phyloP scores from a whole-genome alignment of 2,888 invertebrate genomes.

The Melinaea menophilus region DNA sequence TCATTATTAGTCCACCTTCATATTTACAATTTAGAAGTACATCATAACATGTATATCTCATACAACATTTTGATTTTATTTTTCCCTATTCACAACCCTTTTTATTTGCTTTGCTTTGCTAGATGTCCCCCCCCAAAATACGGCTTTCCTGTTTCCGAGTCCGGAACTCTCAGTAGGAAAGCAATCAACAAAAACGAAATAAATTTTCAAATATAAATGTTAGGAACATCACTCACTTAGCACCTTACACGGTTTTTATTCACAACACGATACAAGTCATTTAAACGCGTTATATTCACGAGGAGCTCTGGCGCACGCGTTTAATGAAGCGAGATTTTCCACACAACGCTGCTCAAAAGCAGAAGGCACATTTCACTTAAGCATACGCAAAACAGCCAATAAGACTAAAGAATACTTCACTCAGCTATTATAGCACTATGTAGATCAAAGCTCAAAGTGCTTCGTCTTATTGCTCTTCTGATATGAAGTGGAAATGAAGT shows the following conservation, averaged over 20 bases:
- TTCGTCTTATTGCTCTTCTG: slow-evolving; percentile 14
- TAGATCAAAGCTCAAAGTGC: slow-evolving; percentile 23
- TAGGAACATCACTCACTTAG: slow-evolving; percentile 75
- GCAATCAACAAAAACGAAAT: slow-evolving; percentile 53
- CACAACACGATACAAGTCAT: slow-evolving; percentile 47
- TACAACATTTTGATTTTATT: slow-evolving; percentile 11
- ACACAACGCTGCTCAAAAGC: slow-evolving; percentile 75
- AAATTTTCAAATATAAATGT: slow-evolving; percentile 75
- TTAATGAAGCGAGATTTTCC: slow-evolving; percentile 57
- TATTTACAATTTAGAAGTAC: too few relatives aligned
- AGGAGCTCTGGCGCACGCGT: slow-evolving; percentile 67
- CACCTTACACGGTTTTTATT: slow-evolving; percentile 68
- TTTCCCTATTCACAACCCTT: slow-evolving; percentile 29
- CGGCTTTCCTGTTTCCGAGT: slow-evolving; percentile 76
- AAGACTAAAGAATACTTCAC: slow-evolving; percentile 52
- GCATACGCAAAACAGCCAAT: slow-evolving; percentile 64
- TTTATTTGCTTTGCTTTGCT: slow-evolving; percentile 56
- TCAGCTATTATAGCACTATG: slow-evolving; percentile 34
- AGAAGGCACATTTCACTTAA: slow-evolving; percentile 63
- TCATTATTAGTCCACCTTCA: not conserved
- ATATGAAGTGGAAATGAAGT: slow-evolving; percentile 8
- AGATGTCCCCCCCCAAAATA: slow-evolving; percentile 48
- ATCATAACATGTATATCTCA: not conserved
- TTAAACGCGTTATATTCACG: slow-evolving; percentile 41
- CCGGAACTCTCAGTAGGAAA: slow-evolving; percentile 72